These are phyloP conservation scores for Drosophila neocordata DNA, from an alignment of 1,140 invertebrate genomes.

Conservation along the genomic window DNA sequence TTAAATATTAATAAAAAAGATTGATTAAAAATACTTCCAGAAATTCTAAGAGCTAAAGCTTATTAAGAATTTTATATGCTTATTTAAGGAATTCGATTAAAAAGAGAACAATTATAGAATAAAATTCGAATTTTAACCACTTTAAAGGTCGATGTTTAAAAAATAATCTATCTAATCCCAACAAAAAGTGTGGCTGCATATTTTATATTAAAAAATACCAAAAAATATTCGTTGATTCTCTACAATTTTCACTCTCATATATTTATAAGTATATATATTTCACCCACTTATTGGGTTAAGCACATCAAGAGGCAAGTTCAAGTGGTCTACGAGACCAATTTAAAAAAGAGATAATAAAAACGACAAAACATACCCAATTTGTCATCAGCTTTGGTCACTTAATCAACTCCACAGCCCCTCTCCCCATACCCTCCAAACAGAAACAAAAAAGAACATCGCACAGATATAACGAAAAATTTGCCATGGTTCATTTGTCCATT, in stretches of 20 bases:
- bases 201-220: not conserved
- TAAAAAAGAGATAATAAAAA: conserved; percentile 33
- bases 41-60: too few relatives aligned
- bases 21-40: too few relatives aligned
- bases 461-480: conserved; percentile 47
- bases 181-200: not conserved
- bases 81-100: too few relatives aligned
- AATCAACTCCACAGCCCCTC: conserved; percentile 41
- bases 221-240: conserved; percentile 14
- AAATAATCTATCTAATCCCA: too few relatives aligned
- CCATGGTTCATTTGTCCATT: conserved; percentile 60
- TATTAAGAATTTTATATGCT: too few relatives aligned
- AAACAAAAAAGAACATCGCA: conserved; percentile 3
- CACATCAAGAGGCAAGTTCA: conserved; percentile 51
- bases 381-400: conserved; percentile 72
- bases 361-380: conserved; percentile 51
- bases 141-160: too few relatives aligned
- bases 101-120: too few relatives aligned
- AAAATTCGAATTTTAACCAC: too few relatives aligned
- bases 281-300: conserved; percentile 50
- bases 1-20: too few relatives aligned
- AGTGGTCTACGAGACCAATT: conserved; percentile 73
- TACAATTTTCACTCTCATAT: conserved; percentile 44
- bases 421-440: not conserved
- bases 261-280: conserved; percentile 6